phyloP scores from a whole-genome alignment of 2,888 invertebrate genomes.

The Sialis lutaria region DNA sequence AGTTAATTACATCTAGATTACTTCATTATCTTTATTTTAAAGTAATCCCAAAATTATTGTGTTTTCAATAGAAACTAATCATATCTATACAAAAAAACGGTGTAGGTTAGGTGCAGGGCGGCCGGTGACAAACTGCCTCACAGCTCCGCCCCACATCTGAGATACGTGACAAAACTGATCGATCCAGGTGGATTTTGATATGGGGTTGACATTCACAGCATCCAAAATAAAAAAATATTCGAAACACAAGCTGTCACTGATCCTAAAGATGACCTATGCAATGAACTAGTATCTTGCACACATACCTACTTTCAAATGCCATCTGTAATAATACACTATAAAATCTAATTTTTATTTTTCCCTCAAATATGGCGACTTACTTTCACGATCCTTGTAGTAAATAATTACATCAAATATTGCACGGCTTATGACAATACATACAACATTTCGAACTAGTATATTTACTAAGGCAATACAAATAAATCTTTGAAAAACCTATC shows the following conservation, averaged over 20 bases:
- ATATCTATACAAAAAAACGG: no score
- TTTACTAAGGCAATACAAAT: not conserved
- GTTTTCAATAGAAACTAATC: no score
- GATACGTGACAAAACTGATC: conserved; percentile 1
- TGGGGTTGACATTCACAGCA: not conserved
- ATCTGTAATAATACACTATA: not conserved
- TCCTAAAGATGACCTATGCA: not conserved
- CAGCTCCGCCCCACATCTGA: conserved; percentile 1
- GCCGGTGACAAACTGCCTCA: no score
- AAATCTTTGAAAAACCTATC: not conserved
- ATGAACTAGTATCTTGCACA: not conserved
- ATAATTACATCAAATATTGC: conserved; percentile 14
- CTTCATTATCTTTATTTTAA: no score
- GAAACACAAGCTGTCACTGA: not conserved
- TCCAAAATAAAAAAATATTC: not conserved
- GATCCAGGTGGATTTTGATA: conserved; percentile 1
- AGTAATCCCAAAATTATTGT: no score
- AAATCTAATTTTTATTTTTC: conserved; percentile 13
- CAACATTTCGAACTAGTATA: conserved; percentile 3
- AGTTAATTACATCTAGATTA: no score
- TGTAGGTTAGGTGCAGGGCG: no score
- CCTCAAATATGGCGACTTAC: conserved; percentile 29
- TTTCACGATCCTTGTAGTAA: conserved; percentile 16
- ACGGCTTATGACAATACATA: conserved; percentile 9
- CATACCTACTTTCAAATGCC: not conserved